phyloP scores from a whole-genome alignment of 1,140 invertebrate species.

The Augochlora pura region DNA sequence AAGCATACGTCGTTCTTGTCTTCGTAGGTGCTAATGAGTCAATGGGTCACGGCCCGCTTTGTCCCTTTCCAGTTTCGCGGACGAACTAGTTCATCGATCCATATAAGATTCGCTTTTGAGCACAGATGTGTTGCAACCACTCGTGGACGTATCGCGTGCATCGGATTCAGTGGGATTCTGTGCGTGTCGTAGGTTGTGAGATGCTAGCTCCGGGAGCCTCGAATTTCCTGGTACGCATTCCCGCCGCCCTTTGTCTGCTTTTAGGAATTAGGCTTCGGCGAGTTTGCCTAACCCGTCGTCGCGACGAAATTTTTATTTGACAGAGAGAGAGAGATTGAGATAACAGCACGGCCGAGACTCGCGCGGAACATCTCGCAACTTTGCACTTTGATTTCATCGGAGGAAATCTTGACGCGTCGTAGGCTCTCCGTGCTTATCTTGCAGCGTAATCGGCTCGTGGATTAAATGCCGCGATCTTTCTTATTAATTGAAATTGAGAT shows the following conservation, averaged over 20 bases:
- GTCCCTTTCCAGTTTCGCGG: conserved; percentile 26
- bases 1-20: not conserved
- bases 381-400: no score
- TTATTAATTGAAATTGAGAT: no score
- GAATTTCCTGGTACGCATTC: not conserved
- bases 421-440: no score
- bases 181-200: not conserved
- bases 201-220: not conserved
- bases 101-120: conserved; percentile 23
- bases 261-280: not conserved
- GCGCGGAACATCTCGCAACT: no score
- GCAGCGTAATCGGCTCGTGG: no score
- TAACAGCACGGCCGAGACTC: no score
- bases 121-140: conserved; percentile 5
- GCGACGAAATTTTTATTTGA: no score
- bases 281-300: no score
- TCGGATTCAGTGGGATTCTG: not conserved
- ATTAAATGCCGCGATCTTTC: no score
- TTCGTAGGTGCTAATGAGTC: conserved; percentile 22
- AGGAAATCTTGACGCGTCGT: no score
- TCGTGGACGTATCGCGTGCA: not conserved
- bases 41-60: conserved; percentile 46
- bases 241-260: not conserved
- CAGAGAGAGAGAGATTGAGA: no score
- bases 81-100: conserved; percentile 43